These are phyloP conservation scores for Lanius collurio DNA, from an alignment of 2,113 vertebrate species.

Conservation along the genomic window DNA sequence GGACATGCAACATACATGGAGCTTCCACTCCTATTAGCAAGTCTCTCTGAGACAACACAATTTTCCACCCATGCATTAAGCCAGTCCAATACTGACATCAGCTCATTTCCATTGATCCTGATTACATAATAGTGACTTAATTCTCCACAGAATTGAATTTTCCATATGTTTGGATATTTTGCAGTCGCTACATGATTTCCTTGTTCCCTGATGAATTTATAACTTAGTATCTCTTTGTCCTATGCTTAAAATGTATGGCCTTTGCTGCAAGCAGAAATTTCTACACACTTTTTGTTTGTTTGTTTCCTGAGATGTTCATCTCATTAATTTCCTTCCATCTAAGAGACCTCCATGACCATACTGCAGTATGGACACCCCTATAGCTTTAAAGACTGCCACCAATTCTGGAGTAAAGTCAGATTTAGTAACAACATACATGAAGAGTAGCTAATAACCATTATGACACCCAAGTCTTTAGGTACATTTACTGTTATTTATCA, in stretches of 20 bases:
- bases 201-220: constrained; percentile 19
- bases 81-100: constrained; percentile 60
- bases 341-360: background rate
- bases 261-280: background rate
- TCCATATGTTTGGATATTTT: constrained; percentile 53
- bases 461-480: background rate
- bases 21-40: background rate
- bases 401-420: background rate
- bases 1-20: background rate
- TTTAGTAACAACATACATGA: background rate
- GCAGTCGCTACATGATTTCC: constrained; percentile 19
- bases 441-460: background rate
- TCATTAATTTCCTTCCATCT: background rate
- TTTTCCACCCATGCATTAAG: constrained; percentile 57
- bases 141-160: constrained; percentile 50
- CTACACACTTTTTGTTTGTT: background rate
- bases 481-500: background rate
- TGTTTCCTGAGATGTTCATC: background rate
- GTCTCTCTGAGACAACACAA: background rate
- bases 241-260: background rate
- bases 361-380: background rate
- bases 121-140: constrained; percentile 60
- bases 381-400: background rate
- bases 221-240: background rate
- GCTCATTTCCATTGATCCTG: constrained; percentile 46